Evolutionary conservation across 35 echinoderm and acorn worm genomes (phyloP), one percentile per base, ranked within the genome.

Genomic region (Anneissia japonica): DNA sequence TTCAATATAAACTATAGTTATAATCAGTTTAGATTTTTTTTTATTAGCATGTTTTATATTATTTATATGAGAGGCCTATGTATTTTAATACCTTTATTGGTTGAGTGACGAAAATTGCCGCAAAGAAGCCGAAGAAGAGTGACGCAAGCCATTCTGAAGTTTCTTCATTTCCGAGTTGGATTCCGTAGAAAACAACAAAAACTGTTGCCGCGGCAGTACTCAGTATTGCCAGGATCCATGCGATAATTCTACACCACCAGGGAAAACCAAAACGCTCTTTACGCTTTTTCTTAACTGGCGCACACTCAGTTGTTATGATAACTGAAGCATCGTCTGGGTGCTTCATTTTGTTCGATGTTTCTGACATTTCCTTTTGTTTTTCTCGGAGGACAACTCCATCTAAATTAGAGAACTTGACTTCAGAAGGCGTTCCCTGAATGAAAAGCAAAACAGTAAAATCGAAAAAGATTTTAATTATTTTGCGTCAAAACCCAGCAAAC

Each of bases 61-160:
- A n/a, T n/a, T n/a, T n/a, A n/a, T n/a, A n/a, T n/a, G n/a, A n/a
- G n/a, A n/a, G n/a, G n/a, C n/a, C n/a, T n/a, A n/a, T n/a, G n/a
- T n/a, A n/a, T n/a, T n/a, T n/a, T n/a, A n/a, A 28, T 87, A 98
- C 95, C 89, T 98, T 98, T 19, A 98, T 87, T 17, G 95, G 95
- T 77, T 98, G 95, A 23, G 92, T 89, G 32, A 98, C 39, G 38
- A 94, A 80, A 36, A 98, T 84, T 0, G 89, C 95, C n/a, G 84
- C 83, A 14, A 98, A 81, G 80, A 98, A 98, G 0, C 89, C 88
- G 7, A 91, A 45, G 37, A 94, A 17, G 2, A 91, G 72, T 1
- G 95, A 98, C 0, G 76, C 81, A 31, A 98, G 75, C 95, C 95
- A 98, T 39, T 87, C 79, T 3, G 85, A 72, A 28, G 89, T 89